These are phyloP conservation scores for Scarus forsteni DNA, from an alignment of 2,797 vertebrate genomes.

Conservation along the genomic window DNA sequence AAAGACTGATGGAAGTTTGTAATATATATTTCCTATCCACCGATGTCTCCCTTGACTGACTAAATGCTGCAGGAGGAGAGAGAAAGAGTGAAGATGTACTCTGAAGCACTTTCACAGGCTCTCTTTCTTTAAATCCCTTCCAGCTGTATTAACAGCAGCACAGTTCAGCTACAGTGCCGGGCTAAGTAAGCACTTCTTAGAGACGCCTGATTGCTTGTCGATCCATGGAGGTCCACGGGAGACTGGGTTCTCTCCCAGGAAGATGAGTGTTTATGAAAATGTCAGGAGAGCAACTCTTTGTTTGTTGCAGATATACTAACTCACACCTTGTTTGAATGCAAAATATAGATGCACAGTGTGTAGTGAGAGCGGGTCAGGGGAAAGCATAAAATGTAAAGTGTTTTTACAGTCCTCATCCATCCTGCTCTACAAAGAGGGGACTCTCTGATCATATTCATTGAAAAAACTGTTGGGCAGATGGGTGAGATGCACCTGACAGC, in stretches of 20 bases:
- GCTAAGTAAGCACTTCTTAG: slow-evolving; percentile 63
- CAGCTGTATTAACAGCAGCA: slow-evolving; percentile 67
- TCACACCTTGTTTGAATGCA: slow-evolving; percentile 63
- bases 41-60: slow-evolving; percentile 71
- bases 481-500: slow-evolving; percentile 45
- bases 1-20: slow-evolving; percentile 59
- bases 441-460: slow-evolving; percentile 63
- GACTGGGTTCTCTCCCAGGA: slow-evolving; percentile 26
- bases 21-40: slow-evolving; percentile 64
- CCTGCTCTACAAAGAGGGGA: slow-evolving; percentile 57
- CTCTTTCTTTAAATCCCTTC: slow-evolving; percentile 57
- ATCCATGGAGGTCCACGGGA: slow-evolving; percentile 17
- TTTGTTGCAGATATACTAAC: slow-evolving; percentile 45
- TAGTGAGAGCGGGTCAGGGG: slow-evolving; percentile 57
- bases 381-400: slow-evolving; percentile 57
- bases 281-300: slow-evolving; percentile 22
- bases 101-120: slow-evolving; percentile 51
- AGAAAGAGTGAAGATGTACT: slow-evolving; percentile 41
- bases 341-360: slow-evolving; percentile 49
- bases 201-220: slow-evolving; percentile 55
- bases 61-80: slow-evolving; percentile 51
- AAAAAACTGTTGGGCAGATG: slow-evolving; percentile 33
- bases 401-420: slow-evolving; percentile 65
- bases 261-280: slow-evolving; percentile 59
- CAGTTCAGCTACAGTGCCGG: slow-evolving; percentile 52